Conservation (phyloP, 2,797 vertebrate genomes). For the Tangara arthus region DNA sequence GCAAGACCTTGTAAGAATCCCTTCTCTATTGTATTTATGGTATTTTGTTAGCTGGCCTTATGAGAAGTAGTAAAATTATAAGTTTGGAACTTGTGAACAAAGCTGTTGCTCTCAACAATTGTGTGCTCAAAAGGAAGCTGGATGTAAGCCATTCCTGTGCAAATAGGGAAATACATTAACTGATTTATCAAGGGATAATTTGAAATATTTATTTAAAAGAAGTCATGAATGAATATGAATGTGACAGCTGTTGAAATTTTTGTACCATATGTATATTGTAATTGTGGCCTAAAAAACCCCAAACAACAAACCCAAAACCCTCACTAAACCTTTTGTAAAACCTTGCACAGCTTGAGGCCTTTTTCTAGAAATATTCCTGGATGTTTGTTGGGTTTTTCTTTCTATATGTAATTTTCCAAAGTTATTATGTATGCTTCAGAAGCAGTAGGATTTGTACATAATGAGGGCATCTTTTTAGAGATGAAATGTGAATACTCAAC, state of each 20-base stretch:
- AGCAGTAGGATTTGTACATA: background rate
- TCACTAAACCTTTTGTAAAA: background rate
- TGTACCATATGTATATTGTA: background rate
- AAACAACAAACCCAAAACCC: background rate
- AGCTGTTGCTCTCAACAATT: background rate
- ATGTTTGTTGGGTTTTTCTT: fast-evolving
- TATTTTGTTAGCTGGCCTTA: background rate
- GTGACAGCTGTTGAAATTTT: background rate
- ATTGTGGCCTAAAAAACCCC: background rate
- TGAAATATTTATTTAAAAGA: background rate
- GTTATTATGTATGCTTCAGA: background rate
- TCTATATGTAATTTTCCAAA: background rate
- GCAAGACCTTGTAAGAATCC: background rate
- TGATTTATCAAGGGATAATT: background rate
- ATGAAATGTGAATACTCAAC: background rate
- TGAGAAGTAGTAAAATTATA: background rate
- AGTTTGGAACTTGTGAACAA: background rate
- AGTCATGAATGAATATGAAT: background rate
- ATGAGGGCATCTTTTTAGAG: background rate
- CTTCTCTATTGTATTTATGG: background rate
- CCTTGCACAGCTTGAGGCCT: background rate
- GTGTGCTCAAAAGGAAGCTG: background rate
- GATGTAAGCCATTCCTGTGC: background rate
- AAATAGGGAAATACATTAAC: background rate
- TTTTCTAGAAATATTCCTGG: background rate